Evolutionary conservation across 92 coral and sea anemone species (phyloP), one percentile per base, ranked within the genome.

Genomic region (Siderastrea siderea): DNA sequence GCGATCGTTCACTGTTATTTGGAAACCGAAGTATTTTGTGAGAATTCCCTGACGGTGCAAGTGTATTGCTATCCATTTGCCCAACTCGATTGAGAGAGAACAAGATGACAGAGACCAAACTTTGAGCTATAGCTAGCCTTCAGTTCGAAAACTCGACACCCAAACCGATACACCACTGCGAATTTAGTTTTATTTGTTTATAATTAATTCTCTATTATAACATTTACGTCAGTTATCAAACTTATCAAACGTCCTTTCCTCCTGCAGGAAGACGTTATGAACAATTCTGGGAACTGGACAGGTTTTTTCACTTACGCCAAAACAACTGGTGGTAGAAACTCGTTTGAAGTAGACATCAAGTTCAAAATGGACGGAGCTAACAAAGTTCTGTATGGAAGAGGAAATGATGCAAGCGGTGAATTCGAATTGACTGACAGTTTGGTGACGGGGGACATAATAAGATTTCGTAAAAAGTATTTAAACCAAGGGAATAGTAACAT

Each of bases 231-330:
- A 46, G 17, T 68, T 26, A 4, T 3, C n/a, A 44, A 15, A 0
- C 6, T 2, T 8, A 12, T 47, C 17, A 19, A 47, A 38, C 17
- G 44, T 63, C 5, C 7, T 19, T 46, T 17, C 16, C 14, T 48
- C 61, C 8, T 77, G 10, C 65, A 95, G 98, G 96, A 88, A 8
- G 93, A 91, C 65, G 47, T 95, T 50, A 93, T 91, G 96, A 88
- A 88, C 74, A 94, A 91, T 86, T 91, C 96, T 59, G 98, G 96
- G 0, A 95, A 88, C 96, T 95, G 98, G 98, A 81, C 95, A 3
- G 98, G 98, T 12, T 95, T 93, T 84, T 95, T 95, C 77, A 93
- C 92, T n/a, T 95, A 91, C 69, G 93, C 89, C 60, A 91, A 95
- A 83, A 95, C 98, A 57, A 95, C 98, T 9, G 98, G 98, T 55